Evolutionary conservation across 2,888 invertebrate genomes (phyloP).

Genomic region (Polymixis lichenea): DNA sequence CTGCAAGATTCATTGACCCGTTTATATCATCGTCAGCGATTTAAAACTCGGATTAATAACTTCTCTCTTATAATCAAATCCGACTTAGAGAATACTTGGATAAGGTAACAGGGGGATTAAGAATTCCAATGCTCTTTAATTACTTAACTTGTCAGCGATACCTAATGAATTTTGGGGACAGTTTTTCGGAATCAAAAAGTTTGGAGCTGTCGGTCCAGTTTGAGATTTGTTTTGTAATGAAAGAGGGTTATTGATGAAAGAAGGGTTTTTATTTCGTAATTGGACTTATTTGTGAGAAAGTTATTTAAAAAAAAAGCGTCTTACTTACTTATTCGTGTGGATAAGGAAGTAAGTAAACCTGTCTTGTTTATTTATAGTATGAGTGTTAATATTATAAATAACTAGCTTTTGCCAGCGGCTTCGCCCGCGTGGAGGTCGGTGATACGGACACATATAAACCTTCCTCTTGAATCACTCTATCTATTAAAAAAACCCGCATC

Average conservation of each 20-base stretch:
- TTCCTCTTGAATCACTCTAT: no score
- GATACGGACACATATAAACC: no score
- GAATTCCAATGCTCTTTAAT: conserved; percentile 78
- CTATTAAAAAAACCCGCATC: no score
- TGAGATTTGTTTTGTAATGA: conserved; percentile 50
- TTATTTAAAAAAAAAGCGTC: neutral
- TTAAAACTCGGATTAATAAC: conserved; percentile 83
- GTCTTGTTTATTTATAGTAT: no score
- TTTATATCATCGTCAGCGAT: conserved; percentile 68
- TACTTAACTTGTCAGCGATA: conserved; percentile 78
- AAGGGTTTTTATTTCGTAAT: conserved; percentile 12
- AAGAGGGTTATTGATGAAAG: conserved; percentile 38
- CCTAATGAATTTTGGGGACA: conserved; percentile 66
- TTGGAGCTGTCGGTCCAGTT: conserved; percentile 40
- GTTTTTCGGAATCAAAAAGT: conserved; percentile 63
- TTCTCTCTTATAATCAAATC: conserved; percentile 80
- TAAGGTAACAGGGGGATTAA: conserved; percentile 68
- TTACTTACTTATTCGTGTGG: neutral
- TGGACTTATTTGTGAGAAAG: neutral
- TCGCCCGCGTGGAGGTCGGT: no score
- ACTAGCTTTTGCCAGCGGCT: no score
- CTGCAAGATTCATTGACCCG: conserved; percentile 80
- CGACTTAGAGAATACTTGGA: conserved; percentile 75
- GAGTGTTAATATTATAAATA: no score
- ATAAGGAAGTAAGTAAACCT: no score